These are phyloP conservation scores for Melanostigma gelatinosum DNA, from an alignment of 2,113 vertebrate species.

Conservation along the genomic window DNA sequence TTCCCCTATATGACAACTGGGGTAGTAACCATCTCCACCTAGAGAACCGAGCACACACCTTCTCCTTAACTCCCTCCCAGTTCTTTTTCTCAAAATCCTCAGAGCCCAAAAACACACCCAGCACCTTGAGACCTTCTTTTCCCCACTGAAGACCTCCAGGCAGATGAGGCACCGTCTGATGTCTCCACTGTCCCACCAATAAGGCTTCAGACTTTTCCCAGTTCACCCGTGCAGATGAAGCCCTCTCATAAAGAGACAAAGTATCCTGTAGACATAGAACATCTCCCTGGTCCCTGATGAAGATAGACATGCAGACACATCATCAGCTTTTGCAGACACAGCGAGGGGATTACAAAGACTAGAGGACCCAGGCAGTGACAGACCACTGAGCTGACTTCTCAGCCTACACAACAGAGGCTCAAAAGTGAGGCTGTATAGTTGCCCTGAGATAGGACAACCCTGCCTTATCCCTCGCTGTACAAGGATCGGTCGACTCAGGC, in stretches of 20 bases:
- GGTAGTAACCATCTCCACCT: no score
- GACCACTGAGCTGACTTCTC: not conserved
- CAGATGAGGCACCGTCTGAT: no score
- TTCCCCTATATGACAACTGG: no score
- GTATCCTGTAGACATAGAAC: not conserved
- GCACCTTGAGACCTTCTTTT: no score
- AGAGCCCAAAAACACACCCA: no score
- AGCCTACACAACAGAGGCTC: not conserved
- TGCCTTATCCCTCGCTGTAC: not conserved
- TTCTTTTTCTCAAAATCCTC: no score
- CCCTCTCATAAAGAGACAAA: not conserved
- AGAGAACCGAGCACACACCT: no score
- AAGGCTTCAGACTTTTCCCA: no score
- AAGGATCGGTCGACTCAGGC: not conserved
- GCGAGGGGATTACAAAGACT: fast-evolving
- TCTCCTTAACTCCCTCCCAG: no score
- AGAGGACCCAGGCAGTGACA: not conserved
- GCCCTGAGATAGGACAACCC: not conserved
- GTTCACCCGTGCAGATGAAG: not conserved
- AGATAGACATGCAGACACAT: no score
- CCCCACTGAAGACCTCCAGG: no score
- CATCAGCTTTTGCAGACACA: not conserved
- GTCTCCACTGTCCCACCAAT: no score
- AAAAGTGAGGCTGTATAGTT: not conserved
- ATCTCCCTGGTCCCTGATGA: not conserved